Conservation (phyloP, 1,140 invertebrate species). For the Heliconius hermathena region DNA sequence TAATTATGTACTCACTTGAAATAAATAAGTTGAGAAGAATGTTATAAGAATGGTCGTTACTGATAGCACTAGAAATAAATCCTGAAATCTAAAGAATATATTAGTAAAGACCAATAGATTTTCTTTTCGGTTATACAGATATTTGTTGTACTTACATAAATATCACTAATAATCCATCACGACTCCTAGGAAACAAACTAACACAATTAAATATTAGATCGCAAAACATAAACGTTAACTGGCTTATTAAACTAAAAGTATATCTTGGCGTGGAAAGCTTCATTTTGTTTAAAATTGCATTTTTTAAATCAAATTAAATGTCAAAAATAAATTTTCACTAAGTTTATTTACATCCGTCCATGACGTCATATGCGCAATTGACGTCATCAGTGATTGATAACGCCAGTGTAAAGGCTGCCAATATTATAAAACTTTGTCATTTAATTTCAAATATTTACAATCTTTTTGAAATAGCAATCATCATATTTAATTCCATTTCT, state of each 20-base stretch:
- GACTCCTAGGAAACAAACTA: slow-evolving; percentile 71
- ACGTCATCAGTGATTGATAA: slow-evolving; percentile 6
- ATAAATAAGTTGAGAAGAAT: slow-evolving; percentile 88
- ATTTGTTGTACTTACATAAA: slow-evolving; percentile 61
- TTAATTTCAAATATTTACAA: neutral
- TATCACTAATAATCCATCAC: slow-evolving; percentile 66
- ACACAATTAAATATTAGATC: slow-evolving; percentile 74
- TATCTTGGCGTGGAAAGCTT: slow-evolving; percentile 72
- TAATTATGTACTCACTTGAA: slow-evolving; percentile 83
- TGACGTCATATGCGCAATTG: slow-evolving; percentile 25
- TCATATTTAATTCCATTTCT: neutral
- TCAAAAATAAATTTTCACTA: neutral
- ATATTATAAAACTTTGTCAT: neutral
- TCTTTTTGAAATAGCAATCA: neutral
- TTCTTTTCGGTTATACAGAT: neutral
- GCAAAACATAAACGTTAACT: slow-evolving; percentile 64
- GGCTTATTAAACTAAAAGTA: slow-evolving; percentile 66
- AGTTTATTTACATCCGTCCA: slow-evolving; percentile 23
- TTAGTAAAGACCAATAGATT: neutral
- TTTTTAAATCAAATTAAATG: neutral
- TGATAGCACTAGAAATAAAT: slow-evolving; percentile 85
- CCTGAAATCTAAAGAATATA: slow-evolving; percentile 83
- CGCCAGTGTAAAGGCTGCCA: neutral
- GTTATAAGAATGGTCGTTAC: slow-evolving; percentile 85
- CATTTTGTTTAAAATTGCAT: slow-evolving; percentile 46